Percentiles rank a stretch among this genome's conserved stretches.
Conservation (phyloP, 2,113 vertebrate species). For the Beaufortia kweichowensis region DNA sequence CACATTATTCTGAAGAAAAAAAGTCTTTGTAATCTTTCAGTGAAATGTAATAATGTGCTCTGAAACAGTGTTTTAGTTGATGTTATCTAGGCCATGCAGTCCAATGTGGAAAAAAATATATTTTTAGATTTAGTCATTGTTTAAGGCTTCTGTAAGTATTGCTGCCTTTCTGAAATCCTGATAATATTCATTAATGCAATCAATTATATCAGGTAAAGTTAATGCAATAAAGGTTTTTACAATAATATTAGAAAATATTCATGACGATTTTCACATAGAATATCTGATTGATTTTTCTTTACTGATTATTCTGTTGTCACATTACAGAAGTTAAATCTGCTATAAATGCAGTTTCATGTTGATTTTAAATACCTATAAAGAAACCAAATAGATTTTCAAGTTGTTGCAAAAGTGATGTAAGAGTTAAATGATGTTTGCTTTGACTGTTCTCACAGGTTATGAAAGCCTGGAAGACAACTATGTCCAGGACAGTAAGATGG, state of each 20-base stretch:
- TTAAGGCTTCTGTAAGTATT: too few species aligned
- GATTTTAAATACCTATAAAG: neutral
- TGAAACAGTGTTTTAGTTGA: neutral
- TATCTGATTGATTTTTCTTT: too few species aligned
- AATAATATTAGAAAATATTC: too few species aligned
- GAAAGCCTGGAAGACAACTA: conserved; percentile 96
- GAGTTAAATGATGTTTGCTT: neutral
- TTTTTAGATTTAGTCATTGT: too few species aligned
- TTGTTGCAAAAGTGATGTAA: neutral
- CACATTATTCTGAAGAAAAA: neutral
- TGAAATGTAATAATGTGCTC: neutral
- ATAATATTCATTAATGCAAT: too few species aligned
- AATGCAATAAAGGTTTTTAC: too few species aligned
- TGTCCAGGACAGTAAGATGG: conserved; percentile 99
- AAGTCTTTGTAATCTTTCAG: neutral
- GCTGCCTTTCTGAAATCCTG: too few species aligned
- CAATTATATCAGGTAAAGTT: too few species aligned
- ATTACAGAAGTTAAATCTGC: neutral
- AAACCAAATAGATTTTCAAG: neutral
- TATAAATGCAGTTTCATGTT: neutral
- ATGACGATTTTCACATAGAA: too few species aligned
- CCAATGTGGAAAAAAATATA: neutral
- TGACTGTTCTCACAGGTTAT: conserved; percentile 78
- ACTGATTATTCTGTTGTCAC: too few species aligned
- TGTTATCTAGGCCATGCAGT: neutral